Conservation (phyloP, 2,797 vertebrate genomes). For the Oreonectes daqikongensis region DNA sequence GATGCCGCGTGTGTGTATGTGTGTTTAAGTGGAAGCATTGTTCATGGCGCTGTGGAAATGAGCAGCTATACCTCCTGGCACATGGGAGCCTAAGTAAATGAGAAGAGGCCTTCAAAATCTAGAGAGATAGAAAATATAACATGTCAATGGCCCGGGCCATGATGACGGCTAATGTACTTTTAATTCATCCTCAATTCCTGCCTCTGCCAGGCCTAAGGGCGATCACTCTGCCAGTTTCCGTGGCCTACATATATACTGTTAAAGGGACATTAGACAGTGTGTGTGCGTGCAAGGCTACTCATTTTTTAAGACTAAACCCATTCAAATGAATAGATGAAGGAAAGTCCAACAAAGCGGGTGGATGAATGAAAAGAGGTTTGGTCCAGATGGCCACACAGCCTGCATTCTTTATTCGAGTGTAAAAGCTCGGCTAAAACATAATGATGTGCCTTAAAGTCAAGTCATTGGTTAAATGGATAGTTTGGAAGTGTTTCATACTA, state of each 20-base stretch:
- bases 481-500: constrained; percentile 41
- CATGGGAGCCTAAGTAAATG: constrained; percentile 53
- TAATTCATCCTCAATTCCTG: constrained; percentile 73
- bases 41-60: constrained; percentile 48
- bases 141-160: constrained; percentile 65
- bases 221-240: constrained; percentile 59
- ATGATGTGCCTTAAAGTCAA: constrained; percentile 54
- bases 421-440: constrained; percentile 48
- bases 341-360: constrained; percentile 39
- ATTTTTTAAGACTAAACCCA: constrained; percentile 35
- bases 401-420: constrained; percentile 49
- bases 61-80: constrained; percentile 57
- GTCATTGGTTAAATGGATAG: constrained; percentile 58
- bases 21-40: constrained; percentile 51
- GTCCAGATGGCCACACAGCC: constrained; percentile 41
- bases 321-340: constrained; percentile 44
- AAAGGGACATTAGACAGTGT: constrained; percentile 53
- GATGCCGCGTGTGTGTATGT: constrained; percentile 37
- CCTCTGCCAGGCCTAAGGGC: constrained; percentile 66
- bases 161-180: constrained; percentile 80
- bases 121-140: constrained; percentile 60
- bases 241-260: constrained; percentile 71
- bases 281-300: constrained; percentile 34
- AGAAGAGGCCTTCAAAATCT: constrained; percentile 59
- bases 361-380: constrained; percentile 40